Base-by-base conservation (phyloP, 2,113 vertebrate species). In the Atrichornis clamosus region DNA sequence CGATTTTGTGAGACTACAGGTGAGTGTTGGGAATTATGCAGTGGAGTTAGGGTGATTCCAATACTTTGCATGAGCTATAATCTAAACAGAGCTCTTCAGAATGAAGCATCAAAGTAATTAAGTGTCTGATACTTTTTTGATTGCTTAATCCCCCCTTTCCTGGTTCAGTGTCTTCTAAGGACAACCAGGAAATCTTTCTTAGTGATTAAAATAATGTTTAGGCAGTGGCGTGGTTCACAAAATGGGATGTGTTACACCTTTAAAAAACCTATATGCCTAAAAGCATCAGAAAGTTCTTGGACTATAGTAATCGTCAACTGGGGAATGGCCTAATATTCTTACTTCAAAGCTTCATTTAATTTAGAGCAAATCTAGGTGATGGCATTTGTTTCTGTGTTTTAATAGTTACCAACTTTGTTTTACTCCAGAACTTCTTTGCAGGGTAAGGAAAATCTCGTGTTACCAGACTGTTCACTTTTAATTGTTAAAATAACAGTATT, bases 71-170 rank as follows among this genome's bases (percentile, higher is more conserved):
- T 56, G 73, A 91, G 44, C 75, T 72, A 3, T 86, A 67, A 88
- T 88, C 42, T 90, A 63, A 86, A 59, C 24, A 86, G 33, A 86
- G 33, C n/a, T 68, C 68, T 91, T 91, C 58, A 53, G 41, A 85
- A 87, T 69, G 81, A 87, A 58, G 37, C 58, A 41, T 76, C 52
- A 37, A 70, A 90, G 28, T 92, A 94, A 93, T 94, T 86, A 87
- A 91, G 47, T 67, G 56, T 92, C 86, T 77, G 85, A 95, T 95
- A 93, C 33, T 72, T 90, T 91, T 90, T 78, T 67, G 74, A 80
- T 85, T 96, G 79, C 72, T 90, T 92, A 90, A 89, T 92, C 52
- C 28, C 37, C 20, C 60, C 28, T 86, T 93, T 96, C 64, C 72
- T 84, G 75, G 33, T 93, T 95, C n/a, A 13, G 3, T 93, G 90